Conservation (phyloP, 1,140 invertebrate genomes). For the Coptotermes formosanus region DNA sequence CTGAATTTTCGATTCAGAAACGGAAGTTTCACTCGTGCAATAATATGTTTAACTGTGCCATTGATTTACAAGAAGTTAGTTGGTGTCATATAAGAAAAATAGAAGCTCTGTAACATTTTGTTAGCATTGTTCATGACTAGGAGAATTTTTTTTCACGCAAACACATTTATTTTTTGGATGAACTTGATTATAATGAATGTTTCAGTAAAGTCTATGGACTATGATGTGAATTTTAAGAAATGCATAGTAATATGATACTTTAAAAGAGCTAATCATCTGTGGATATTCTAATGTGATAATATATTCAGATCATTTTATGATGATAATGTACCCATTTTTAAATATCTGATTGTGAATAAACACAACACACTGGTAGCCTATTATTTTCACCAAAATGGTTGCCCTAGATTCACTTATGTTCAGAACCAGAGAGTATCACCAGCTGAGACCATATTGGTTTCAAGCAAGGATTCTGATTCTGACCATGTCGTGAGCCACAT, state of each 20-base stretch:
- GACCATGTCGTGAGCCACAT: background rate
- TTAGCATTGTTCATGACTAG: background rate
- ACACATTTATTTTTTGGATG: background rate
- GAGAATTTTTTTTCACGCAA: background rate
- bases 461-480: background rate
- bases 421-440: background rate
- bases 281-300: slow-evolving; percentile 27
- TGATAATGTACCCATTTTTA: background rate
- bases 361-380: background rate
- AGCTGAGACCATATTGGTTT: background rate
- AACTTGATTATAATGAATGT: background rate
- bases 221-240: background rate
- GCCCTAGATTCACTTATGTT: background rate
- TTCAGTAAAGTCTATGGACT: background rate
- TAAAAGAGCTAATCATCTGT: background rate
- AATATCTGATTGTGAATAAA: background rate
- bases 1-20: background rate
- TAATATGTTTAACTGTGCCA: background rate
- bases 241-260: background rate
- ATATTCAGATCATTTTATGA: background rate
- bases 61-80: background rate
- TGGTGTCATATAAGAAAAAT: background rate
- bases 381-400: background rate
- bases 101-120: background rate
- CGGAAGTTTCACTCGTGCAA: background rate